Percentiles rank a stretch among this genome's conserved stretches.
Evolutionary conservation across 2,797 vertebrate genomes (phyloP).

Genomic region (Xenentodon cancila): DNA sequence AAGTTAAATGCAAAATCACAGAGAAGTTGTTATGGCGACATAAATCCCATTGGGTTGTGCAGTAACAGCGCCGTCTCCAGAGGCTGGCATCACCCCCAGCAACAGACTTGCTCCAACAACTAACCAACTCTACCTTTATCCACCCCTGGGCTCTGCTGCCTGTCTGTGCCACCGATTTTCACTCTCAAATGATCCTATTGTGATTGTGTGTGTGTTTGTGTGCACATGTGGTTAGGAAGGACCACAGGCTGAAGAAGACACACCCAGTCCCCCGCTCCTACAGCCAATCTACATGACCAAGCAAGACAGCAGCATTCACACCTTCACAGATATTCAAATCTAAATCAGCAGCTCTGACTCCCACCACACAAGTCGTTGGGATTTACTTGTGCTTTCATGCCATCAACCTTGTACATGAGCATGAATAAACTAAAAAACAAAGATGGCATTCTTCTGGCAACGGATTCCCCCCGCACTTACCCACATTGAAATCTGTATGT

Average conservation of each 20-base stretch:
- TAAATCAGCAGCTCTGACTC: slow-evolving; percentile 22
- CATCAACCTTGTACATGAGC: neutral
- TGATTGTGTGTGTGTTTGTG: slow-evolving; percentile 21
- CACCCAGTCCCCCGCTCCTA: slow-evolving; percentile 50
- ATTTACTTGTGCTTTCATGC: neutral
- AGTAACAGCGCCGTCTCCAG: slow-evolving; percentile 69
- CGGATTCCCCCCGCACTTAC: slow-evolving; percentile 30
- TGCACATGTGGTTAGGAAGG: slow-evolving; percentile 34
- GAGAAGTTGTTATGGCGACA: slow-evolving; percentile 82
- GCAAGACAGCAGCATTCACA: slow-evolving; percentile 55
- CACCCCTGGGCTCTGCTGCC: slow-evolving; percentile 61
- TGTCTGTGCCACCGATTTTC: slow-evolving; percentile 66
- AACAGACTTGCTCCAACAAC: slow-evolving; percentile 76
- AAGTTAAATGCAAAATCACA: slow-evolving; percentile 70
- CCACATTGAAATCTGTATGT: slow-evolving; percentile 36
- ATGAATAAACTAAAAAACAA: slow-evolving; percentile 7
- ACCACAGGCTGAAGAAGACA: slow-evolving; percentile 52
- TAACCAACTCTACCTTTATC: slow-evolving; percentile 68
- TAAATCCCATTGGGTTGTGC: slow-evolving; percentile 76
- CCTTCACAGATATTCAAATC: slow-evolving; percentile 61
- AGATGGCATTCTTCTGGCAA: slow-evolving; percentile 17
- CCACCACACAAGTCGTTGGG: slow-evolving; percentile 18
- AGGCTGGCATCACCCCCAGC: slow-evolving; percentile 73
- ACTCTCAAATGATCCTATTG: slow-evolving; percentile 71
- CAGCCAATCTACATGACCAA: slow-evolving; percentile 58